Percentiles rank a stretch among this genome's conserved stretches.
Evolutionary conservation across 2,113 vertebrate species (phyloP).

Genomic region (Kryptolebias marmoratus): DNA sequence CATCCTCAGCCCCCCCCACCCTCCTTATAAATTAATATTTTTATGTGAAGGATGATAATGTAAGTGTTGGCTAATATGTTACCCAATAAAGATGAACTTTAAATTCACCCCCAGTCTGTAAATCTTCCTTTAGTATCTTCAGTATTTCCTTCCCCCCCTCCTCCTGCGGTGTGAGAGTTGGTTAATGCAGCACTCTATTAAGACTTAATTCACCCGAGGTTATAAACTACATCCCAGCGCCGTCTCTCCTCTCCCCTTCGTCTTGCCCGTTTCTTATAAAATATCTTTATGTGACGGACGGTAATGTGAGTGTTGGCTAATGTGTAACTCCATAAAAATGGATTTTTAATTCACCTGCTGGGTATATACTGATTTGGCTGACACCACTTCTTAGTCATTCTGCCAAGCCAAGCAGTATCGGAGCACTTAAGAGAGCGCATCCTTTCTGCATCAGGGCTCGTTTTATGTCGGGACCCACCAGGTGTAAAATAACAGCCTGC

Average conservation of each 20-base stretch:
- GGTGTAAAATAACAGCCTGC: neutral
- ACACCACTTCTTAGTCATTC: slow-evolving; percentile 45
- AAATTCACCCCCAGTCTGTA: slow-evolving; percentile 45
- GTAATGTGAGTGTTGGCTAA: slow-evolving; percentile 76
- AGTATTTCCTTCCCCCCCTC: slow-evolving; percentile 6
- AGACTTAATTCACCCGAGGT: slow-evolving; percentile 62
- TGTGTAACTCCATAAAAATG: slow-evolving; percentile 71
- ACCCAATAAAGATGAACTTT: slow-evolving; percentile 62
- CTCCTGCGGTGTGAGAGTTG: slow-evolving; percentile 60
- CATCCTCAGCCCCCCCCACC: neutral
- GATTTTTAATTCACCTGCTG: slow-evolving; percentile 72
- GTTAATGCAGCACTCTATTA: slow-evolving; percentile 55
- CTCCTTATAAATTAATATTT: slow-evolving; percentile 49
- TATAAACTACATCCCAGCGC: slow-evolving; percentile 32
- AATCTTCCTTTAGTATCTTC: slow-evolving; percentile 48
- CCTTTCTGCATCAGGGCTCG: slow-evolving; percentile 9
- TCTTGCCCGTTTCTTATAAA: slow-evolving; percentile 32
- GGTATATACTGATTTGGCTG: slow-evolving; percentile 52
- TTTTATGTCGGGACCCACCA: neutral
- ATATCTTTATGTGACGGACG: slow-evolving; percentile 65
- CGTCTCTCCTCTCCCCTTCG: neutral
- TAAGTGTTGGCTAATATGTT: slow-evolving; percentile 74
- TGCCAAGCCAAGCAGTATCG: slow-evolving; percentile 50
- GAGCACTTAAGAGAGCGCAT: slow-evolving; percentile 34
- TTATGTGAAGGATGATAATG: slow-evolving; percentile 65